phyloP scores from a whole-genome alignment of 35 echinoderm and acorn worm genomes.

The Eucidaris tribuloides region DNA sequence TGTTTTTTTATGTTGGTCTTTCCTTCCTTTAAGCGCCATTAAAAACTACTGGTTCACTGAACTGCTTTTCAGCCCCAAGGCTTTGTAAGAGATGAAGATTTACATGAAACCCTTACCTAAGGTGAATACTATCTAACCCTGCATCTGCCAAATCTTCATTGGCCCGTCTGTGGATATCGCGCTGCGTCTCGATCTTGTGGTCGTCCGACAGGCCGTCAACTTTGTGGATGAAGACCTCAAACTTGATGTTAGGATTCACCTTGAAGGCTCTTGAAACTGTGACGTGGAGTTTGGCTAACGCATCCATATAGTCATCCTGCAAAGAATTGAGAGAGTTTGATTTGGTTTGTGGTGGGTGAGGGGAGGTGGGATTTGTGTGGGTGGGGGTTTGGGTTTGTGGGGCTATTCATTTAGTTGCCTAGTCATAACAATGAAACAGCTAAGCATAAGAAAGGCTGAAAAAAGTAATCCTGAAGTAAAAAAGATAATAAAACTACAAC shows the following conservation, averaged over 20 bases:
- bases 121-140: constrained; percentile 72
- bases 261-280: constrained; percentile 90
- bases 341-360: too few relatives aligned
- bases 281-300: constrained; percentile 79
- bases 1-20: too few relatives aligned
- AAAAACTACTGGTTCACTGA: not conserved
- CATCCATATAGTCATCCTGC: constrained; percentile 99
- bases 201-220: constrained; percentile 95
- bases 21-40: too few relatives aligned
- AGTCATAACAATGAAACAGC: too few relatives aligned
- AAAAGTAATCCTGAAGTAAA: too few relatives aligned
- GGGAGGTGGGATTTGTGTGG: too few relatives aligned
- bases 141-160: constrained; percentile 87
- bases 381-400: too few relatives aligned
- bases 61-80: not conserved
- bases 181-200: constrained; percentile 95
- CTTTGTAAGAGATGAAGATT: too few relatives aligned
- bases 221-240: constrained; percentile 99
- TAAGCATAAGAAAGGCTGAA: too few relatives aligned
- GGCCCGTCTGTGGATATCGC: constrained; percentile 91
- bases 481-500: too few relatives aligned
- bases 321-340: not conserved
- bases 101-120: constrained; percentile 88
- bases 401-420: too few relatives aligned
- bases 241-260: constrained; percentile 97